Conservation (phyloP, 2,888 invertebrate species). For the Herminia tarsipennalis region DNA sequence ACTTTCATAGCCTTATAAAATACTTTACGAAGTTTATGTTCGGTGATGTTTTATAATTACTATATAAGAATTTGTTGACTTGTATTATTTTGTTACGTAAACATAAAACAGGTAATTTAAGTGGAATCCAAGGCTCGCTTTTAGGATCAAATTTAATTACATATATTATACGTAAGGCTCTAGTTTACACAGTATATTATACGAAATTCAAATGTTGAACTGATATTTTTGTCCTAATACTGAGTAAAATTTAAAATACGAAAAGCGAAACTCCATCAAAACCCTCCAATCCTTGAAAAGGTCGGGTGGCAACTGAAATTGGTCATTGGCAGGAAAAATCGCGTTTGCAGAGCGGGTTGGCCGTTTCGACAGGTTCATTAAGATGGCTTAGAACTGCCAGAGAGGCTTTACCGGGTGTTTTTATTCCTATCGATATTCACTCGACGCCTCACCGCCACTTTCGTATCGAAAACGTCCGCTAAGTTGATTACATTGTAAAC, state of each 20-base stretch:
- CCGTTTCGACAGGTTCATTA: constrained; percentile 66
- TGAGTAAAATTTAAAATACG: too few relatives aligned
- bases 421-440: constrained; percentile 52
- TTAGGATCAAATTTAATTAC: too few relatives aligned
- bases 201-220: too few relatives aligned
- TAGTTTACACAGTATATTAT: too few relatives aligned
- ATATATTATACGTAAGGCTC: too few relatives aligned
- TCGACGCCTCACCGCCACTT: constrained; percentile 14
- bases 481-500: constrained; percentile 22
- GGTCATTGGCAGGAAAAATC: constrained; percentile 45
- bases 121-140: too few relatives aligned
- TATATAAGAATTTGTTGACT: neutral
- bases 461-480: constrained; percentile 13
- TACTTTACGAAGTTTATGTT: constrained; percentile 43
- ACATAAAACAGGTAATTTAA: too few relatives aligned
- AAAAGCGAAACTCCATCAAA: too few relatives aligned
- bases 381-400: constrained; percentile 49
- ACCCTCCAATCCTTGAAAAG: constrained; percentile 5
- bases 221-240: too few relatives aligned
- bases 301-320: constrained; percentile 34
- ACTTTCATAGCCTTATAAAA: constrained; percentile 51
- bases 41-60: constrained; percentile 29
- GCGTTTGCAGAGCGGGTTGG: constrained; percentile 49
- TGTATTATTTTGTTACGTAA: neutral
- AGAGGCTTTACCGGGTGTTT: constrained; percentile 50